phyloP scores from a whole-genome alignment of 2,888 invertebrate species.

The Agrotis clavis region DNA sequence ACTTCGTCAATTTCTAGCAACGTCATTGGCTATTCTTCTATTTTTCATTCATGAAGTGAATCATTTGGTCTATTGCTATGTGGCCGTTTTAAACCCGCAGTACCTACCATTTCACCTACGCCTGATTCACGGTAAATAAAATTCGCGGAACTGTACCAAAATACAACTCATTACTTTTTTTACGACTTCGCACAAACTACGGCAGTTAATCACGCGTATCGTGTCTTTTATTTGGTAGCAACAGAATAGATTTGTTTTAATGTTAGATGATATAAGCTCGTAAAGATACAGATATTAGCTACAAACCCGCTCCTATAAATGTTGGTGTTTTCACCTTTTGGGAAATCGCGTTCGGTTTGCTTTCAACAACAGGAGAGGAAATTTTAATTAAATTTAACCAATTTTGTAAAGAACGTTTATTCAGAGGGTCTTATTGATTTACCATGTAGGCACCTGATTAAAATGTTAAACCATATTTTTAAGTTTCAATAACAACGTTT shows the following conservation, averaged over 20 bases:
- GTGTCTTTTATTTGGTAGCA: conserved; percentile 53
- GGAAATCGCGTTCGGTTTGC: conserved; percentile 70
- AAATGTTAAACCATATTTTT: conserved; percentile 44
- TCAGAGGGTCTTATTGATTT: conserved; percentile 58
- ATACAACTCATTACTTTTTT: conserved; percentile 50
- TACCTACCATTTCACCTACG: background rate
- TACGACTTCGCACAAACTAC: conserved; percentile 57
- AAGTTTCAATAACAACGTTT: conserved; percentile 37
- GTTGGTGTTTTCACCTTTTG: conserved; percentile 70
- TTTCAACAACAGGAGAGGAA: conserved; percentile 65
- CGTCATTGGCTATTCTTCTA: no score
- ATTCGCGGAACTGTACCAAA: conserved; percentile 37
- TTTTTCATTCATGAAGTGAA: no score
- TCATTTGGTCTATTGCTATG: no score
- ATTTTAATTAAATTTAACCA: conserved; percentile 72
- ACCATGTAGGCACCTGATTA: conserved; percentile 53
- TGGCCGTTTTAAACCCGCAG: no score
- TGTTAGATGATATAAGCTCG: conserved; percentile 44
- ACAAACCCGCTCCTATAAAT: conserved; percentile 54
- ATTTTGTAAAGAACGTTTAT: conserved; percentile 64
- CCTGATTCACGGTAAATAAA: conserved; percentile 16
- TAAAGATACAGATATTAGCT: conserved; percentile 59
- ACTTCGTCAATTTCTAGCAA: no score
- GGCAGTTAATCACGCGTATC: conserved; percentile 47
- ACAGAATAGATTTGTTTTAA: conserved; percentile 55